Evolutionary conservation across 2,113 vertebrate species (phyloP).

Genomic region (Phaethornis superciliosus): DNA sequence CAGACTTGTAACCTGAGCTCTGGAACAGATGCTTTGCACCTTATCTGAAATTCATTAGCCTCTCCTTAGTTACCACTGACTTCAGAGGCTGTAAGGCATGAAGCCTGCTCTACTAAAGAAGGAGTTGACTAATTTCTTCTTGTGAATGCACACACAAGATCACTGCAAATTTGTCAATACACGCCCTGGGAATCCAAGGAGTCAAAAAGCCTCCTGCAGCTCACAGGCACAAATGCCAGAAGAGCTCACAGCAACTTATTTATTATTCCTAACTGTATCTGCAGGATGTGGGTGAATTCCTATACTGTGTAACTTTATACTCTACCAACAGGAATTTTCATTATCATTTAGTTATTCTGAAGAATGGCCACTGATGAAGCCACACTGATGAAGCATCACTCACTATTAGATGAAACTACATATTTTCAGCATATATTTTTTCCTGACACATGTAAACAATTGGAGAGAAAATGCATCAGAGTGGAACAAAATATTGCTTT

Average conservation of each 20-base stretch:
- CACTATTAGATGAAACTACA: background rate
- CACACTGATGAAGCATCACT: background rate
- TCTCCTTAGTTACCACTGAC: background rate
- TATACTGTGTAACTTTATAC: background rate
- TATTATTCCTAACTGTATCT: background rate
- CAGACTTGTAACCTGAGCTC: background rate
- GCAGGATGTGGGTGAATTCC: background rate
- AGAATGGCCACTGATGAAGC: background rate
- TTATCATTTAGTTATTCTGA: background rate
- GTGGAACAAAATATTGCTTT: background rate
- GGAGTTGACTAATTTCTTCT: background rate
- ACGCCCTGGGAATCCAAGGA: background rate
- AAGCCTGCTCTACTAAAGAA: background rate
- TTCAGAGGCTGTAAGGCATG: background rate
- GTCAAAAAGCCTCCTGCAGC: background rate
- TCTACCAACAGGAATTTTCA: background rate
- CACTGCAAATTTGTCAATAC: background rate
- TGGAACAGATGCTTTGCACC: background rate
- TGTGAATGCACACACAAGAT: background rate
- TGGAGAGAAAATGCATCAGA: background rate
- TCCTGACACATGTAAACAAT: background rate
- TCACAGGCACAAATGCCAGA: background rate
- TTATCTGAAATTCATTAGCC: conserved; percentile 34
- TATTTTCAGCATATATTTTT: background rate
- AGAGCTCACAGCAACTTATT: background rate